Evolutionary conservation across 2,113 vertebrate species (phyloP), one percentile per base, ranked within the genome.

Genomic region (mouse (Mus musculus)): DNA sequence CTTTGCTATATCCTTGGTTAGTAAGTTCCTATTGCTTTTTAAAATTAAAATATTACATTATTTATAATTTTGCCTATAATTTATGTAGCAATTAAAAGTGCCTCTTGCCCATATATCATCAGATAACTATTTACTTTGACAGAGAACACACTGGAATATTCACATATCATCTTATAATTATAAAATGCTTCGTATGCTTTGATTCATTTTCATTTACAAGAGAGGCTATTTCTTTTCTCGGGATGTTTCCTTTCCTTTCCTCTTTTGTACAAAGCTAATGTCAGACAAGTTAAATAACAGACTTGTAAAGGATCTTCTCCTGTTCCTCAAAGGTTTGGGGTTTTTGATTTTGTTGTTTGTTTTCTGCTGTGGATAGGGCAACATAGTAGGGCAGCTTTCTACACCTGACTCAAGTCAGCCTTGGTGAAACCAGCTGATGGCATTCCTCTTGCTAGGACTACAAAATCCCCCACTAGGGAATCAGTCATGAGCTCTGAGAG

Each of bases 31-130:
- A n/a, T 26, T 84, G 5, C 65, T 84, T 95, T 94, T 90, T 69
- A 81, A 92, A 92, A 95, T 93, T 82, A 96, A 94, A 95, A 90
- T 93, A 72, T 28, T 86, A 36, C 36, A 77, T 59, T 95, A 91
- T 72, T 95, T 95, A 46, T 94, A 89, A 95, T 84, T 96, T 84
- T 96, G 22, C 85, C 78, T 96, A 49, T 77, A 78, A 85, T 91
- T 94, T 59, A 90, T 92, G 92, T 76, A 85, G 39, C 78, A 94
- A 81, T 86, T 84, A 89, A 93, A 72, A 92, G 13, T 91, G 14
- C 28, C 42, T 73, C 73, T 94, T 90, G 63, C 30, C 49, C 14
- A 33, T 71, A 4, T 84, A 49, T 89, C 71, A 54, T 54, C 88
- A 39, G 20, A 36, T 94, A 56, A 69, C 89, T 82, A 72, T 69